Conservation (phyloP, 37 sponge, comb jelly and placozoan species). For the Tethya wilhelma region DNA sequence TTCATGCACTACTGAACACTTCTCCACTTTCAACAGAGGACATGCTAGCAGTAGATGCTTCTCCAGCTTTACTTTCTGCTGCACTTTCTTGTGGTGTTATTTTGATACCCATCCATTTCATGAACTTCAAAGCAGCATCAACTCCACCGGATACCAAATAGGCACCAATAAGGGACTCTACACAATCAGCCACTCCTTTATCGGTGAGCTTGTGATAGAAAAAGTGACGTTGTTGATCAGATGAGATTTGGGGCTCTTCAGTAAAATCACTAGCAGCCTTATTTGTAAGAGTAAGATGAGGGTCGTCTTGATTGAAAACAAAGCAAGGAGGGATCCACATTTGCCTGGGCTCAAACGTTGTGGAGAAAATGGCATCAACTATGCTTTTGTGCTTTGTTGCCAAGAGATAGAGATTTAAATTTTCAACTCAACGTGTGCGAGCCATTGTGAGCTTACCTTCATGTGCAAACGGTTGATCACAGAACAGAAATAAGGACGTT, state of each 20-base stretch:
- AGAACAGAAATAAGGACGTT: conserved; percentile 66
- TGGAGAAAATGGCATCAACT: conserved; percentile 25
- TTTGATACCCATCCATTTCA: conserved; percentile 77
- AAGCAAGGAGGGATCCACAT: conserved; percentile 71
- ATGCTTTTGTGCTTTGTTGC: conserved; percentile 52
- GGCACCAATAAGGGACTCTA: conserved; percentile 90
- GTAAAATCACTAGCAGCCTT: neutral
- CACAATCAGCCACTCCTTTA: conserved; percentile 91
- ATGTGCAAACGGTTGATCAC: conserved; percentile 42
- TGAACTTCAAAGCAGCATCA: conserved; percentile 66
- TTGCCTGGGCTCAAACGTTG: conserved; percentile 40
- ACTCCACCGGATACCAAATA: conserved; percentile 89
- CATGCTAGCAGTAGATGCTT: neutral
- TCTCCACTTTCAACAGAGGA: neutral
- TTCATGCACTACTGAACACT: no score
- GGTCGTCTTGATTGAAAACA: neutral
- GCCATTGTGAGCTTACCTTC: conserved; percentile 80
- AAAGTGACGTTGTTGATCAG: conserved; percentile 11
- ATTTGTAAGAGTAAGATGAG: neutral
- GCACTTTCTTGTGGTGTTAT: neutral
- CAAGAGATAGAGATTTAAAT: conserved; percentile 70
- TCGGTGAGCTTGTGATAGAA: conserved; percentile 74
- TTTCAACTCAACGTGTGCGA: conserved; percentile 65
- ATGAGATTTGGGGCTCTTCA: neutral
- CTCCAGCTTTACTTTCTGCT: neutral